A percentile compares a stretch with the other conserved stretches of the same genome.
Evolutionary conservation across 1,140 invertebrate genomes (phyloP).

Genomic region (Bactericera cockerelli): DNA sequence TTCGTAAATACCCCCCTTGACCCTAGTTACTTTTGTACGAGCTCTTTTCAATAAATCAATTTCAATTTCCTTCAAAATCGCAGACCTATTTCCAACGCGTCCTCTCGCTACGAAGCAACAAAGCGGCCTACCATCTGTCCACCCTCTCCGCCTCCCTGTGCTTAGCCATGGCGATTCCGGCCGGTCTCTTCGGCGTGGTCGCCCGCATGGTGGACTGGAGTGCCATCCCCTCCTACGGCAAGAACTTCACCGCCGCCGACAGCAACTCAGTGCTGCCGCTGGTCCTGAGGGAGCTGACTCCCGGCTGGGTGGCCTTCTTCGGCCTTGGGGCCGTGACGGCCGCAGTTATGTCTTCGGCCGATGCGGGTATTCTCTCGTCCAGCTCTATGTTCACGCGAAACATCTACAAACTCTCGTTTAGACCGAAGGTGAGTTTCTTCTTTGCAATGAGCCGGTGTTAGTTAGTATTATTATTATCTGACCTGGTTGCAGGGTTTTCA

Average conservation of each 20-base stretch:
- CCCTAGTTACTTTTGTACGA: no score
- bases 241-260: constrained; percentile 33
- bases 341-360: constrained; percentile 68
- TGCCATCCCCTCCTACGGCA: constrained; percentile 30
- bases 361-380: constrained; percentile 57
- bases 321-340: constrained; percentile 65
- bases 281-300: constrained; percentile 57
- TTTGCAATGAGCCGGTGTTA: constrained; percentile 42
- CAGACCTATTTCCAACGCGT: constrained; percentile 71
- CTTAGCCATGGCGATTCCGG: constrained; percentile 54
- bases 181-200: constrained; percentile 55
- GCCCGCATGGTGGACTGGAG: constrained; percentile 48
- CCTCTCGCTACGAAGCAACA: constrained; percentile 50
- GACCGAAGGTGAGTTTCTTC: constrained; percentile 40
- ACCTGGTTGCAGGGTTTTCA: no score
- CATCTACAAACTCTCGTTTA: constrained; percentile 53
- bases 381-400: constrained; percentile 70
- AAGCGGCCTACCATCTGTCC: constrained; percentile 54
- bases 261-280: constrained; percentile 50
- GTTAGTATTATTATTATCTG: no score
- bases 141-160: constrained; percentile 57
- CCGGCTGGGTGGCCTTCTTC: constrained; percentile 42
- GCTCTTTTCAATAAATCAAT: no score
- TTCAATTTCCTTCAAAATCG: no score
- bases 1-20: no score